Evolutionary conservation across 2,888 invertebrate genomes (phyloP), one percentile per base, ranked within the genome.

Genomic region (Noctua janthe): DNA sequence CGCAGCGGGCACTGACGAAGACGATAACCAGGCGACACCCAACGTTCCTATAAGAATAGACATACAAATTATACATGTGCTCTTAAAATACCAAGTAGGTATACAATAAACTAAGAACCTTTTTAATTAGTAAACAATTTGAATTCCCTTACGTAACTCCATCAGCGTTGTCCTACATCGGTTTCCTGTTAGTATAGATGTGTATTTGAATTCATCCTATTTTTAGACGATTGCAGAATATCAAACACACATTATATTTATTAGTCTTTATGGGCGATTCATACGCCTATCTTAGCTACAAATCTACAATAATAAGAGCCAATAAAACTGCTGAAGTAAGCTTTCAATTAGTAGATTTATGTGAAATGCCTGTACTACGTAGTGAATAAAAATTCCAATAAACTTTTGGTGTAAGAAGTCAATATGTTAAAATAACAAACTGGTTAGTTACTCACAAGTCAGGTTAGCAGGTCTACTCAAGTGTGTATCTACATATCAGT

Each of bases 201-300:
- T 87, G 78, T 74, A 83, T 87, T 88, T 81, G 64, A 83, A 74
- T 78, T 71, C 66, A 80, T 78, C 29, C 81, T 87, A 88, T 87
- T 89, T 88, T 80, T 87, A 89, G 80, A 70, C 11, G 76, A 87
- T 83, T 76, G 76, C 76, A 76, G 74, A 81, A 80, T 80, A 78
- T 64, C 29, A 74, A 76, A 74, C 47, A 39, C 64, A 49, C 70
- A 76, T 81, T 79, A 73, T 70, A 80, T 71, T 82, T 71, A 76
- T 74, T 74, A 66, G 51, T 15, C 59, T 76, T 43, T 77, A 56
- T 66, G 17, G 47, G 39, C 43, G 67, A 66, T 62, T 84, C 62
- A 59, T 59, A 29, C 35, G 35, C 39, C 15, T 66, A 76, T 66
- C 76, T 77, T 35, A 74, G 62, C 35, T 72, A 23, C 20, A 75